Evolutionary conservation across 2,888 invertebrate genomes (phyloP).

Genomic region (Octonoba sinensis): DNA sequence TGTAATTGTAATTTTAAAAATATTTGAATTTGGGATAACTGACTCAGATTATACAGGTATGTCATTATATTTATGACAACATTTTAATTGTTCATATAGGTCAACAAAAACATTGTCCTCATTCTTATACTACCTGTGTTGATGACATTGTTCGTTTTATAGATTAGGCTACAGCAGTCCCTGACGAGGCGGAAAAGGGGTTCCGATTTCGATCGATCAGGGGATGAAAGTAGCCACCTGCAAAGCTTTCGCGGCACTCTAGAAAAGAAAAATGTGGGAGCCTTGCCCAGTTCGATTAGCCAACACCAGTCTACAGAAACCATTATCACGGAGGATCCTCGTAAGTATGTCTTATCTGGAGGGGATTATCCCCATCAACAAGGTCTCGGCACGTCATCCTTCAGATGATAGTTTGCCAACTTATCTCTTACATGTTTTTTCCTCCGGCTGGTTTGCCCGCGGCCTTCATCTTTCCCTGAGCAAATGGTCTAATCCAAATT

Average conservation of each 20-base stretch:
- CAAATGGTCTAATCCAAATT: no score
- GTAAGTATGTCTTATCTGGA: conserved; percentile 16
- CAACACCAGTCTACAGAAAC: conserved; percentile 51
- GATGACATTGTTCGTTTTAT: neutral
- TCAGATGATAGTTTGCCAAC: no score
- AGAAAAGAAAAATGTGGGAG: conserved; percentile 44
- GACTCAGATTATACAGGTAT: neutral
- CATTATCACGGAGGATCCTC: conserved; percentile 50
- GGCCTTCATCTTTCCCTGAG: no score
- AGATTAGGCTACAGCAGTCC: conserved; percentile 49
- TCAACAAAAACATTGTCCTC: neutral
- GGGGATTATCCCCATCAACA: neutral
- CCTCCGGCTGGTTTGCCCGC: no score
- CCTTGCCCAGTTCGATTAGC: conserved; percentile 46
- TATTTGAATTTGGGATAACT: no score
- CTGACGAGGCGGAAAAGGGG: conserved; percentile 43
- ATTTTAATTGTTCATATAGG: neutral
- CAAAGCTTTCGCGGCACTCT: conserved; percentile 33
- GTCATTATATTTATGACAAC: neutral
- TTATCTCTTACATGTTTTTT: no score
- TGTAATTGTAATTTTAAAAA: no score
- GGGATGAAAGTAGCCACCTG: conserved; percentile 30
- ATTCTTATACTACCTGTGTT: neutral
- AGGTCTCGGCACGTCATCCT: neutral
- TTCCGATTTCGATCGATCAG: neutral